phyloP scores from a whole-genome alignment of 2,113 vertebrate species.

The Callipepla californica region DNA sequence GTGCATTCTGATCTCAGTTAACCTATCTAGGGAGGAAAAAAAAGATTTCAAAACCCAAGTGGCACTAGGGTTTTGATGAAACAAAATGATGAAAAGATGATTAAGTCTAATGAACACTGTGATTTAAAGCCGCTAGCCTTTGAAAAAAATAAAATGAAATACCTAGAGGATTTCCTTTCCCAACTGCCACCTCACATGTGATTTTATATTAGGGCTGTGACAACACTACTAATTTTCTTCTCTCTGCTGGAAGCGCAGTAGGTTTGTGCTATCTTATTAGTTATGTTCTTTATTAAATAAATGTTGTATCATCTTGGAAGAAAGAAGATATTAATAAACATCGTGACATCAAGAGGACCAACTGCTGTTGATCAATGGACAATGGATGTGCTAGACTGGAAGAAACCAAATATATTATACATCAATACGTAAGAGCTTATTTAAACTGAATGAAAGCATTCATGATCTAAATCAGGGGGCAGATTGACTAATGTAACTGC shows the following conservation, averaged over 20 bases:
- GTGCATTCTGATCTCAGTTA: slow-evolving; percentile 21
- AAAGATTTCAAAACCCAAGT: slow-evolving; percentile 12
- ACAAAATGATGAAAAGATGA: neutral
- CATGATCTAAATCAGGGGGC: neutral
- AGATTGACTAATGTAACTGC: neutral
- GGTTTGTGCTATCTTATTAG: neutral
- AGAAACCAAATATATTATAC: neutral
- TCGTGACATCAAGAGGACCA: slow-evolving; percentile 6
- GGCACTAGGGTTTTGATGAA: neutral
- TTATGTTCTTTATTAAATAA: neutral
- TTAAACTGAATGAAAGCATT: neutral
- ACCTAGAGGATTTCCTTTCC: neutral
- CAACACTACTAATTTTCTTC: neutral
- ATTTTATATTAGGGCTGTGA: neutral
- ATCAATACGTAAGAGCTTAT: neutral
- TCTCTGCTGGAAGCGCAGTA: neutral
- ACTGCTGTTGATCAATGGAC: neutral
- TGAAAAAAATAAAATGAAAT: neutral
- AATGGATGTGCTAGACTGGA: neutral
- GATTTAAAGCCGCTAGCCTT: slow-evolving; percentile 24
- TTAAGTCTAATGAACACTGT: slow-evolving; percentile 17
- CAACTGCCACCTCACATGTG: neutral
- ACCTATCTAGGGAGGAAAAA: neutral
- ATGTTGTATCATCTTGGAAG: neutral
- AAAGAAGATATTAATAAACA: neutral